Conservation (phyloP, 2,888 invertebrate genomes). For the Leptopilina drosophilae region DNA sequence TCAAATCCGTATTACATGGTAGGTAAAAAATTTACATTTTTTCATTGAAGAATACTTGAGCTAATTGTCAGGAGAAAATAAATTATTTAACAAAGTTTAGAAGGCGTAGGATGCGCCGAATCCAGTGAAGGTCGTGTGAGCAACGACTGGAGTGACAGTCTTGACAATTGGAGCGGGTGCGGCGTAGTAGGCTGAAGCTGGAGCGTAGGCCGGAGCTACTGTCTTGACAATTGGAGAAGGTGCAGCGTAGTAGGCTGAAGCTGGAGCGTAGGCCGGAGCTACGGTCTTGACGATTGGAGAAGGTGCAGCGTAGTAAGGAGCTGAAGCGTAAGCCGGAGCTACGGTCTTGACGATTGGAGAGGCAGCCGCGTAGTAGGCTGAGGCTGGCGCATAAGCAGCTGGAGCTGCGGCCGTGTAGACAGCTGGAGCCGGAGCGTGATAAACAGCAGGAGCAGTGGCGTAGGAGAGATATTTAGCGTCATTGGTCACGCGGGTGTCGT, state of each 20-base stretch:
- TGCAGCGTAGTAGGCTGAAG: slow-evolving; percentile 44
- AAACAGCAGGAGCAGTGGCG: slow-evolving; percentile 66
- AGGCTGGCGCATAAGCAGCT: slow-evolving; percentile 60
- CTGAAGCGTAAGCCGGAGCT: slow-evolving; percentile 50
- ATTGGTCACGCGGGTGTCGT: slow-evolving; percentile 84
- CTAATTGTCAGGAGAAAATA: neutral
- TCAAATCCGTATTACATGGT: neutral
- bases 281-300: slow-evolving; percentile 59
- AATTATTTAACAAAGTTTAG: slow-evolving; percentile 42
- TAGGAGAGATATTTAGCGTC: slow-evolving; percentile 77
- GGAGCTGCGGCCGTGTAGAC: slow-evolving; percentile 65
- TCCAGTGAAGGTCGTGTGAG: slow-evolving; percentile 79
- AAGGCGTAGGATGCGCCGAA: slow-evolving; percentile 80
- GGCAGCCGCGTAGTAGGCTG: slow-evolving; percentile 49
- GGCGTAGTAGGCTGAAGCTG: slow-evolving; percentile 43
- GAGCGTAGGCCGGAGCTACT: slow-evolving; percentile 49
- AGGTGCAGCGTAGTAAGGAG: slow-evolving; percentile 48
- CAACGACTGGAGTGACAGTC: slow-evolving; percentile 53
- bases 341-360: slow-evolving; percentile 59
- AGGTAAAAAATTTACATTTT: neutral
- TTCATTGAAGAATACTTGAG: neutral
- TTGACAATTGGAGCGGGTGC: slow-evolving; percentile 47
- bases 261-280: slow-evolving; percentile 40
- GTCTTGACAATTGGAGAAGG: slow-evolving; percentile 45
- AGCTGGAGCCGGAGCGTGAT: slow-evolving; percentile 47